Conservation (phyloP, 2,888 invertebrate species). For the Cephus runcator region DNA sequence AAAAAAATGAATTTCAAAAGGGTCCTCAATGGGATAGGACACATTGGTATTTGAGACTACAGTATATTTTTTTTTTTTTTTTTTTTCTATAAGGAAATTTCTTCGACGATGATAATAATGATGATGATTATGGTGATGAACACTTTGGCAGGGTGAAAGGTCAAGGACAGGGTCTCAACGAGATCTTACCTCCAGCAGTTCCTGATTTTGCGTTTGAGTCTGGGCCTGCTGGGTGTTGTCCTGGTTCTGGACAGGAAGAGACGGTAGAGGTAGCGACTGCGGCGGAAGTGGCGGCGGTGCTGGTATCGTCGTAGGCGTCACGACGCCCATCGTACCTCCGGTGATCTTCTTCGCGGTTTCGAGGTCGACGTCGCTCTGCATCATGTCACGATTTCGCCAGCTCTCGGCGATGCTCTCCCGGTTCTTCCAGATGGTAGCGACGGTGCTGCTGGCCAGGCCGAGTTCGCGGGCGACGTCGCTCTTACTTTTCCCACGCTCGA, state of each 20-base stretch:
- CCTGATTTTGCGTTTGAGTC: constrained; percentile 62
- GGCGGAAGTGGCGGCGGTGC: constrained; percentile 12
- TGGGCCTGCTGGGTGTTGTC: constrained; percentile 60
- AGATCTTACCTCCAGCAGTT: constrained; percentile 65
- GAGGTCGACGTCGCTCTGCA: constrained; percentile 45
- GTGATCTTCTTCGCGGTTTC: background rate
- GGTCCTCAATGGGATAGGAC: background rate
- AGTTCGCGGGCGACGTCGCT: constrained; percentile 70
- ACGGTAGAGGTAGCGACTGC: constrained; percentile 13
- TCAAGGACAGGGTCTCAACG: constrained; percentile 37
- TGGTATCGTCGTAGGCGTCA: constrained; percentile 1
- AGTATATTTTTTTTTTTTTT: constrained; percentile 6
- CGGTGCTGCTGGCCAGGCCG: constrained; percentile 70
- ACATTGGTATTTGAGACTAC: background rate
- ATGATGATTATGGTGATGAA: constrained; percentile 14
- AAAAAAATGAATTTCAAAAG: background rate
- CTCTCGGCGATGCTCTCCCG: constrained; percentile 68
- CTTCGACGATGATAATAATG: constrained; percentile 4
- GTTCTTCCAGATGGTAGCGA: constrained; percentile 71
- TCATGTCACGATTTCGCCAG: constrained; percentile 63
- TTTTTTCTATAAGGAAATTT: constrained; percentile 1
- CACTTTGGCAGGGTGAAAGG: constrained; percentile 19
- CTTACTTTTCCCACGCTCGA: constrained; percentile 71
- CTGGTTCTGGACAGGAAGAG: constrained; percentile 24
- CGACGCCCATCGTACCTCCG: constrained; percentile 18